Evolutionary conservation across 2,888 invertebrate genomes (phyloP), one percentile per base, ranked within the genome.

Genomic region (Aethes cnicana): DNA sequence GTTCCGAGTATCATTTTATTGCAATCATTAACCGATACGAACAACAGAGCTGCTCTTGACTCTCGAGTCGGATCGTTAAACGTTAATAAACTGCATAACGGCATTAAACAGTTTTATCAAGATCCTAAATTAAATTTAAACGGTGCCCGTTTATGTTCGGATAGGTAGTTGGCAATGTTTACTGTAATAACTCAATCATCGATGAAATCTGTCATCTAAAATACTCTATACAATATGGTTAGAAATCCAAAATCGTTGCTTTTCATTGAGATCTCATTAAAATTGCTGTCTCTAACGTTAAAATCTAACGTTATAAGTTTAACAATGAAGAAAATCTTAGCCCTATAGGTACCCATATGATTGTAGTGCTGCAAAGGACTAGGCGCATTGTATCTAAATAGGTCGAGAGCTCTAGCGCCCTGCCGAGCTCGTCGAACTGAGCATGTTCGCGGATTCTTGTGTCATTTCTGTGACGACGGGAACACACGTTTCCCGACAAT

Each of bases 351-450:
- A n/a, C n/a, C n/a, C 35, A 8, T 23, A 21, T 23, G 17, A 23
- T 49, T 35, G 8, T 11, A 26, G 42, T 12, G 26, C 35, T 35
- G 23, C 28, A 50, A 36, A 50, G 28, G 49, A 20, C 21, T 12
- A 37, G 21, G 11, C 20, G 21, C 32, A 39, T 36, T 23, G 35
- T 28, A 11, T 14, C 37, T 50, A 50, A 50, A 50, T 50, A 50
- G 42, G 49, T 28, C 43, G 49, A 50, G 43, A 43, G 35, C 35
- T 21, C 49, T 50, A 33, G 16, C 21, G 17, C 12, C 18, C 4
- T 37, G 20, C 37, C 21, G 32, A 20, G 23, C 6, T 12, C 20
- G 42, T 35, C 42, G 49, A 49, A 35, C 42, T 26, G 42, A 42
- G 48, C 33, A 41, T 26, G 35, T 33, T 35, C 1, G n/a, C n/a